Percentiles rank a stretch among this genome's conserved stretches.
These are phyloP conservation scores for Zootermopsis nevadensis DNA, from an alignment of 2,888 invertebrate genomes.

Conservation along the genomic window DNA sequence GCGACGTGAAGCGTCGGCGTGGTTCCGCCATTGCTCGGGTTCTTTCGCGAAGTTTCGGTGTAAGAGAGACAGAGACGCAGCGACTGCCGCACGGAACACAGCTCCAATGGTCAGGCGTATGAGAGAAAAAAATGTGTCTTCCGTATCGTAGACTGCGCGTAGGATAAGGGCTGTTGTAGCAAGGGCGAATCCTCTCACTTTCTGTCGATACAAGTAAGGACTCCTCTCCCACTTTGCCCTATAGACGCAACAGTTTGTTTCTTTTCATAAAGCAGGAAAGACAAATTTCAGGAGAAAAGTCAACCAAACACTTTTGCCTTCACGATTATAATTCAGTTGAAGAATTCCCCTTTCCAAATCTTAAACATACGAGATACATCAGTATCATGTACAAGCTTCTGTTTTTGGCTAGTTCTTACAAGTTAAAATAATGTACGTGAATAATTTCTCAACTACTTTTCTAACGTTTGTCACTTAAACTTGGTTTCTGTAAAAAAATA, in stretches of 20 bases:
- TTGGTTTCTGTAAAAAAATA: no score
- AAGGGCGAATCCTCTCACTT: slow-evolving; percentile 31
- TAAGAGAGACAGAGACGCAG: not conserved
- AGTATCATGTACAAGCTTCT: no score
- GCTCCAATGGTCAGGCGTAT: not conserved
- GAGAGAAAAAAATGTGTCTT: slow-evolving; percentile 14
- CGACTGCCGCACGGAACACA: not conserved
- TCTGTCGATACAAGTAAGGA: slow-evolving; percentile 42
- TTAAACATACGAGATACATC: no score
- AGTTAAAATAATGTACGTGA: no score
- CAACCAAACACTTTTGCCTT: not conserved
- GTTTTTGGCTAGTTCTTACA: no score
- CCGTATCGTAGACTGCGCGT: slow-evolving; percentile 15
- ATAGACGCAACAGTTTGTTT: slow-evolving; percentile 39
- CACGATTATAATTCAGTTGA: not conserved
- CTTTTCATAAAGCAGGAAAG: slow-evolving; percentile 30
- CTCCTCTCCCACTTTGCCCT: not conserved
- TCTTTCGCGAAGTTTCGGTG: not conserved
- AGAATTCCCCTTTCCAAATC: no score
- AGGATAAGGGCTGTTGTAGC: slow-evolving; percentile 45
- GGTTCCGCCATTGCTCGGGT: slow-evolving; percentile 6
- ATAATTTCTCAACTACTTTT: no score
- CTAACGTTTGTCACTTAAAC: no score
- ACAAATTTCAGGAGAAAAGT: slow-evolving; percentile 30
- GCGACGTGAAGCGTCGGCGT: slow-evolving; percentile 21